Percentiles rank a stretch among this genome's conserved stretches.
Evolutionary conservation across 1,140 invertebrate species (phyloP).

Genomic region (Druon quercuslanigerum): DNA sequence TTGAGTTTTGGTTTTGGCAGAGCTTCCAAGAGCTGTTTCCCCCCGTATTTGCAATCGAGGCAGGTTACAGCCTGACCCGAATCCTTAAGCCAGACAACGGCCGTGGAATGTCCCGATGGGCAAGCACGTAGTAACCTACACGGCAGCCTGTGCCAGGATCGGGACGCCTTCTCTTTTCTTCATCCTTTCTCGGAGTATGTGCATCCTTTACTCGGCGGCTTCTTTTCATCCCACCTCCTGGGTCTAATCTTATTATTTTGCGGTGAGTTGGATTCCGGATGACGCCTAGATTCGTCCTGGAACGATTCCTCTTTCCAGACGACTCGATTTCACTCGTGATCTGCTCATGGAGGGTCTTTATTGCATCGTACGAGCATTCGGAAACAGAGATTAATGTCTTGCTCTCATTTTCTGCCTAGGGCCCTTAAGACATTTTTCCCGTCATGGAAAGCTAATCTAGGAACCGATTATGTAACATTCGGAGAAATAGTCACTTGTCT

Average conservation of each 20-base stretch:
- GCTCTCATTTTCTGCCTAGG: not conserved
- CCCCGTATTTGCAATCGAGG: slow-evolving; percentile 70
- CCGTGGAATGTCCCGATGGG: slow-evolving; percentile 57
- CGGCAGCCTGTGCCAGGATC: slow-evolving; percentile 61
- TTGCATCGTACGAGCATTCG: not conserved
- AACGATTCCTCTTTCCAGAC: slow-evolving; percentile 12
- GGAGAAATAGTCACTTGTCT: too few relatives aligned
- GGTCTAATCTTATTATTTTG: slow-evolving; percentile 23
- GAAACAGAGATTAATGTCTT: slow-evolving; percentile 16
- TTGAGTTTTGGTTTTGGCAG: slow-evolving; percentile 68
- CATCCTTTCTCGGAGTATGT: slow-evolving; percentile 32
- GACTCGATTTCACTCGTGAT: slow-evolving; percentile 18
- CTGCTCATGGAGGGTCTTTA: slow-evolving; percentile 11
- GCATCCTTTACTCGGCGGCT: slow-evolving; percentile 35
- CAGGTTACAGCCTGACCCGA: slow-evolving; percentile 70
- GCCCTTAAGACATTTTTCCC: not conserved
- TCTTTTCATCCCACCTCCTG: slow-evolving; percentile 24
- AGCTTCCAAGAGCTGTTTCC: slow-evolving; percentile 64
- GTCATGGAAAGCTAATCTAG: not conserved
- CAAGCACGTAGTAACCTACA: slow-evolving; percentile 66
- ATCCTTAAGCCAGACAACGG: slow-evolving; percentile 66
- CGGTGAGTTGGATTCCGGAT: slow-evolving; percentile 16
- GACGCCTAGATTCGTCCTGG: slow-evolving; percentile 9
- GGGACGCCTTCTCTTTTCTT: slow-evolving; percentile 49
- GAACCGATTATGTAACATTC: not conserved